Base-by-base conservation (phyloP, 2,113 vertebrate genomes). In the Cairina moschata region DNA sequence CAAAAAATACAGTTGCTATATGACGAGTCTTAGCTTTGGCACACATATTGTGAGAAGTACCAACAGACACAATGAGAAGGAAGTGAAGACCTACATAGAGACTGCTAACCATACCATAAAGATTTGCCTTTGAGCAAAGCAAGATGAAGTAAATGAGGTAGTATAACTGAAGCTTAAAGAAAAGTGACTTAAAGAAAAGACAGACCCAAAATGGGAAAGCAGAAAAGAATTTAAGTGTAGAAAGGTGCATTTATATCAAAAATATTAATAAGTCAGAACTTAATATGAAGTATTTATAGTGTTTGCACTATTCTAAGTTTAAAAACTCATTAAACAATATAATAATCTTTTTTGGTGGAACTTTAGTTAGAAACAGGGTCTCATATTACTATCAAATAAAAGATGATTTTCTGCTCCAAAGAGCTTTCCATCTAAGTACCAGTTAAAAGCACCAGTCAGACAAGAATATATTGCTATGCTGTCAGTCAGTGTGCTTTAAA, bases 51-150 rank as follows among this genome's bases (percentile, higher is more conserved):
- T 65, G 34, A 93, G 65, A 90, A 83, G 28, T n/a, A 88, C 26
- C 72, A 88, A 50, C 91, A 73, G 66, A 32, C 36, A 90, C 22
- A 89, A 83, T 9, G 65, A 77, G 28, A 56, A 79, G 29, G 58
- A 68, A 81, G n/a, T 26, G 44, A 89, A 86, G 71, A 65, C 28
- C 58, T 71, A 48, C 42, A 63, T 32, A 59, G 7, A 46, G 79
- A 50, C 60, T 91, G 46, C 42, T 54, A 90, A 52, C 55, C 77
- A 22, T 60, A 52, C 60, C 65, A 68, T 25, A 29, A 89, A 81
- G 36, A 60, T 86, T 91, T 95, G 79, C 54, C 85, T 94, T 67
- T 91, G 72, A 93, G 93, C 86, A 83, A 42, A 80, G 29, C 16
- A 81, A 65, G 80, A 55, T 20, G 46, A 86, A 71, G 36, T 23